Evolutionary conservation across 1,140 invertebrate genomes (phyloP).

Genomic region (Yoshiicerus persimilis): DNA sequence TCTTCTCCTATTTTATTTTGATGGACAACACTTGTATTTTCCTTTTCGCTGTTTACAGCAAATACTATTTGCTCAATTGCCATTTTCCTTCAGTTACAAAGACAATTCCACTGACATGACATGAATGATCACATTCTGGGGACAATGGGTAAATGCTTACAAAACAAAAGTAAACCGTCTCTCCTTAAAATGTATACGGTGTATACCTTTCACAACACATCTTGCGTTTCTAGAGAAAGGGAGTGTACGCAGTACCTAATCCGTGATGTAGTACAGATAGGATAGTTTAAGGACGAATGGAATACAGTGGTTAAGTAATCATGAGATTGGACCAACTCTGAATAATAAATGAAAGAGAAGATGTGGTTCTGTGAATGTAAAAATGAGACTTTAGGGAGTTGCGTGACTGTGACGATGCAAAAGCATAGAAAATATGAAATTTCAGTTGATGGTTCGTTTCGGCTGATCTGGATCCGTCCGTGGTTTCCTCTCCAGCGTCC

Average conservation of each 20-base stretch:
- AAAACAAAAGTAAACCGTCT: background rate
- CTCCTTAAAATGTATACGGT: too few species aligned
- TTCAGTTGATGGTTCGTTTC: background rate
- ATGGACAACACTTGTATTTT: background rate
- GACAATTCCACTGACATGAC: background rate
- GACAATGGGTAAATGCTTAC: background rate
- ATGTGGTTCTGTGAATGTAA: slow-evolving; percentile 42
- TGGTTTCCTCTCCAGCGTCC: background rate
- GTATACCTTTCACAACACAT: too few species aligned
- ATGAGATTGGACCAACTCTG: slow-evolving; percentile 45
- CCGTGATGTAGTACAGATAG: background rate
- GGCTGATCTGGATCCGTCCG: background rate
- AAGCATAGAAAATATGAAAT: slow-evolving; percentile 29
- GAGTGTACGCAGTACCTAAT: background rate
- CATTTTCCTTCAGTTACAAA: background rate
- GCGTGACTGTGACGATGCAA: slow-evolving; percentile 44
- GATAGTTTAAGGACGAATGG: background rate
- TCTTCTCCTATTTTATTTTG: background rate
- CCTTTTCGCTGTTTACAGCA: background rate
- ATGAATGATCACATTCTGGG: background rate
- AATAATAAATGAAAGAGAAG: slow-evolving; percentile 49
- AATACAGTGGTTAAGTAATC: slow-evolving; percentile 6
- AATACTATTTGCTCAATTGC: background rate
- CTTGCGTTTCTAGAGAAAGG: too few species aligned
- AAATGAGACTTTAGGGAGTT: slow-evolving; percentile 47